These are phyloP conservation scores for Agrotis clavis DNA, from an alignment of 2,888 invertebrate species.

Conservation along the genomic window DNA sequence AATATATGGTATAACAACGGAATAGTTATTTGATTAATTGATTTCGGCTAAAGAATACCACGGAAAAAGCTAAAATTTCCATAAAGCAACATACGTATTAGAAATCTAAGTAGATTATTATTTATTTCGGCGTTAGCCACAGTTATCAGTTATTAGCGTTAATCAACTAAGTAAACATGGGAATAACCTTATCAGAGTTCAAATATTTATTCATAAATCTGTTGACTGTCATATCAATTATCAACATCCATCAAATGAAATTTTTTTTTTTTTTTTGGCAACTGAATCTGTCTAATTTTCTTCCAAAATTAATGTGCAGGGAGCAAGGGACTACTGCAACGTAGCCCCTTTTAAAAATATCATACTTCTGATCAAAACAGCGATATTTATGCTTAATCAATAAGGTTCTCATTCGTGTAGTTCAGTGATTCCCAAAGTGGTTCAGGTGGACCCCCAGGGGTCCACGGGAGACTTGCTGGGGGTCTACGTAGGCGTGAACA, in stretches of 20 bases:
- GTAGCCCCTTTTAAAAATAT: neutral
- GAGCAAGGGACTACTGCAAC: too few relatives aligned
- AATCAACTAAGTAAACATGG: conserved; percentile 4
- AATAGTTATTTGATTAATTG: neutral
- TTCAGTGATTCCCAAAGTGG: too few relatives aligned
- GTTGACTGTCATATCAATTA: neutral
- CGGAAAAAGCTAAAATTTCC: too few relatives aligned
- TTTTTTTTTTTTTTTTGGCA: neutral
- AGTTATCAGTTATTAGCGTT: conserved; percentile 13
- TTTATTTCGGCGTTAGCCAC: neutral
- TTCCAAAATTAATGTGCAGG: too few relatives aligned
- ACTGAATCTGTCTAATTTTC: neutral
- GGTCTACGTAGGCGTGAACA: too few relatives aligned
- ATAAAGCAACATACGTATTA: neutral
- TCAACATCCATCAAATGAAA: neutral
- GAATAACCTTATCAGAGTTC: conserved; percentile 10
- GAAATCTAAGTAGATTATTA: neutral
- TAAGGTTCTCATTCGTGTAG: neutral
- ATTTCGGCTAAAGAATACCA: neutral
- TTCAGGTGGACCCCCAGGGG: too few relatives aligned
- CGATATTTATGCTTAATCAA: neutral
- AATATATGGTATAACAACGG: too few relatives aligned
- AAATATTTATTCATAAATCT: conserved; percentile 11
- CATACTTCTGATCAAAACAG: neutral
- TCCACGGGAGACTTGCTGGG: too few relatives aligned